phyloP scores from a whole-genome alignment of 1,140 invertebrate genomes.

The honey bee (Apis mellifera) region DNA sequence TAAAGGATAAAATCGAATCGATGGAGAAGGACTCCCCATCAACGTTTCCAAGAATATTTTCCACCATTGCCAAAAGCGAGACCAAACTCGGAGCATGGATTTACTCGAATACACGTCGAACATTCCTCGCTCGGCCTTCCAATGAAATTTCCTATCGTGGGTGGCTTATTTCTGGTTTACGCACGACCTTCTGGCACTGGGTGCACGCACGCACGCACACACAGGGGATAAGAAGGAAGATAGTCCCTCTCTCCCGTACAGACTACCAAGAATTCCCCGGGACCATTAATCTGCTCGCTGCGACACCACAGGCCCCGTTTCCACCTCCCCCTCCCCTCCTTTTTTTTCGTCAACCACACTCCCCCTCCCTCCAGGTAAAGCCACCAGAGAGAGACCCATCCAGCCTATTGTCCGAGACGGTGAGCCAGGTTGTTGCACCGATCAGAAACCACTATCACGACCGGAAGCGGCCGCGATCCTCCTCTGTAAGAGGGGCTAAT shows the following conservation, averaged over 20 bases:
- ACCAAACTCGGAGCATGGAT: not conserved
- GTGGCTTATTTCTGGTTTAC: conserved; percentile 54
- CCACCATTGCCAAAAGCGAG: no score
- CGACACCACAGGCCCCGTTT: conserved; percentile 72
- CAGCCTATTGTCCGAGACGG: conserved; percentile 64
- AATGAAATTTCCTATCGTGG: conserved; percentile 43
- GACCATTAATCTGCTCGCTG: conserved; percentile 79
- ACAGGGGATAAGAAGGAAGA: conserved; percentile 12
- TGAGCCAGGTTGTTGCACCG: conserved; percentile 50
- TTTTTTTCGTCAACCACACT: not conserved
- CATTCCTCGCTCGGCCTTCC: conserved; percentile 21
- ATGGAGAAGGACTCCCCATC: no score
- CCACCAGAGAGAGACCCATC: conserved; percentile 57
- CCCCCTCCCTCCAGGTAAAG: conserved; percentile 60
- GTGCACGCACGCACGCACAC: conserved; percentile 8
- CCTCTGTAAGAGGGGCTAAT: not conserved
- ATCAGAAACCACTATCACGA: conserved; percentile 22
- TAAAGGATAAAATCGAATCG: no score
- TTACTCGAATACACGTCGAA: not conserved
- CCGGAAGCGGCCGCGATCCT: conserved; percentile 24
- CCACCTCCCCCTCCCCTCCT: conserved; percentile 29
- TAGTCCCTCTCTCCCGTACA: conserved; percentile 64
- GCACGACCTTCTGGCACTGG: conserved; percentile 64
- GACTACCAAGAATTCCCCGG: conserved; percentile 77
- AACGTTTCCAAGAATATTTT: no score